Evolutionary conservation across 2,888 invertebrate species (phyloP), one percentile per base, ranked within the genome.

Genomic region (Limnephilus auricula): DNA sequence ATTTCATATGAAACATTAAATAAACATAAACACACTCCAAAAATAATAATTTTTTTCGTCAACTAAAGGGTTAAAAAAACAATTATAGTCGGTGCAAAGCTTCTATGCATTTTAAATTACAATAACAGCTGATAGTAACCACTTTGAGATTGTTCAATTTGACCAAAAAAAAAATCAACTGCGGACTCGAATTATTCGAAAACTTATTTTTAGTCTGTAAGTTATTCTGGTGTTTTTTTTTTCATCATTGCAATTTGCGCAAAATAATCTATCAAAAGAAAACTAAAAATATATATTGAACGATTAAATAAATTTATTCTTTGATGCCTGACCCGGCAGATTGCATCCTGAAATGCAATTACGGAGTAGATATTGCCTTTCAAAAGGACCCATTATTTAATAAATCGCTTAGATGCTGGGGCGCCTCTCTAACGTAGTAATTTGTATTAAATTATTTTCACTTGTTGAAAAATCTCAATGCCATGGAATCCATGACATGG

Each of bases 341-440:
- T 85, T 45, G 85, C 34, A 85, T 50, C 85, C 85, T 45, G 45
- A 85, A 85, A 85, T 85, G 85, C 85, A 85, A 85, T 85, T 85
- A 85, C 85, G 18, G 30, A 45, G 30, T 40, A 50, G 50, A 85
- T 85, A 85, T 85, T 45, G 85, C 45, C 45, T 85, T n/a, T 85
- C 50, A 40, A 85, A 30, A 12, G 85, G 6, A n/a, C 9, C 45
- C 31, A 85, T 45, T 85, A 85, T 85, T 85, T 85, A 85, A 30
- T 85, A 85, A 85, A 85, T 18, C 45, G 6, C 31, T 85, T 85
- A 30, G 31, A 4, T 15, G 30, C 40, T 45, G 31, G 37, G 15
- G 18, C 45, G 31, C 30, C 50, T 2, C 31, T 31, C 30, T 2
- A 15, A n/a, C 30, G 85, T 12, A 10, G n/a, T 45, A 30, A n/a